Conservation (phyloP, 1,140 invertebrate genomes). For the Amphibalanus amphitrite region DNA sequence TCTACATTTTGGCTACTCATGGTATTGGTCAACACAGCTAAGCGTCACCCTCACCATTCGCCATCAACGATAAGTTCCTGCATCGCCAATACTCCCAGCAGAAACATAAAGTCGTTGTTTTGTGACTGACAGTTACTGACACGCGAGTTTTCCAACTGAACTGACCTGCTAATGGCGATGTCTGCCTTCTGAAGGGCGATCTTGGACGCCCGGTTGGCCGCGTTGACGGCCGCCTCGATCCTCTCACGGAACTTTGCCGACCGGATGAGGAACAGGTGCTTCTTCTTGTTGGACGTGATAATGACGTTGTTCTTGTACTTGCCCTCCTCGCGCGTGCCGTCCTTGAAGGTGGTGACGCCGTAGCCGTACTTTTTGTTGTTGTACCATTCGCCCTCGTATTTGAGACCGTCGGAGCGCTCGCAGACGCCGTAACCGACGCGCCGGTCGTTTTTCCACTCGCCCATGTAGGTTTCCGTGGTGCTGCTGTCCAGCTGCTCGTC, state of each 20-base stretch:
- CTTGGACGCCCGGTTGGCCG: constrained; percentile 86
- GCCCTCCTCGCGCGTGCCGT: constrained; percentile 87
- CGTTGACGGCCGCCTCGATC: constrained; percentile 84
- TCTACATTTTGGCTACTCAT: too few relatives aligned
- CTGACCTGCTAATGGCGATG: constrained; percentile 81
- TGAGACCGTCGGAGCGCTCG: constrained; percentile 90
- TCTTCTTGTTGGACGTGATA: constrained; percentile 91
- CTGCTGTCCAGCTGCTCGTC: constrained; percentile 92
- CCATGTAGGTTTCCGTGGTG: constrained; percentile 95
- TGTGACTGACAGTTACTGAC: too few relatives aligned
- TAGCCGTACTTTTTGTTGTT: constrained; percentile 99
- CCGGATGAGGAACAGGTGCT: constrained; percentile 90
- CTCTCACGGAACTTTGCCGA: constrained; percentile 92
- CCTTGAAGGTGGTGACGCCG: constrained; percentile 94
- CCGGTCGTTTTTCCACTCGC: constrained; percentile 99
- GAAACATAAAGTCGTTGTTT: too few relatives aligned
- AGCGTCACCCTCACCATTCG: too few relatives aligned
- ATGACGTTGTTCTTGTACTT: constrained; percentile 99
- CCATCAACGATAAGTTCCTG: too few relatives aligned
- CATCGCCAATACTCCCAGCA: too few relatives aligned
- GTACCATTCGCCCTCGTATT: constrained; percentile 98
- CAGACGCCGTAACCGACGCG: constrained; percentile 94
- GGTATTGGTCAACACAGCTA: too few relatives aligned
- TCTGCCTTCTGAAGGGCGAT: constrained; percentile 97
- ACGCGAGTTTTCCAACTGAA: too few relatives aligned